Evolutionary conservation across 1,140 invertebrate genomes (phyloP).

Genomic region (silkworm (Bombyx mori)): ASM3026992v2 NC_085114.1:15447001-15447500

Average conservation of each 20-base stretch:
- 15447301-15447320: conserved; percentile 67
- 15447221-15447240: conserved; percentile 5
- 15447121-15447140: too few relatives aligned
- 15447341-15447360: conserved; percentile 50
- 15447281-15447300: conserved; percentile 34
- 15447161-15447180: neutral
- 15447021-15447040: too few relatives aligned
- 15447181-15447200: conserved; percentile 32
- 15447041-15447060: too few relatives aligned
- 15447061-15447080: too few relatives aligned
- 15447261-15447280: conserved; percentile 65
- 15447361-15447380: conserved; percentile 51
- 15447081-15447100: too few relatives aligned
- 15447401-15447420: conserved; percentile 44
- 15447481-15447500: conserved; percentile 67
- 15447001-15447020: too few relatives aligned
- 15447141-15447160: too few relatives aligned
- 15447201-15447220: conserved; percentile 11
- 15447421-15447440: conserved; percentile 42
- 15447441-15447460: conserved; percentile 65
- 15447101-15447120: too few relatives aligned
- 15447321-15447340: conserved; percentile 44
- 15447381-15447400: conserved; percentile 43
- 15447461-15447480: conserved; percentile 32
- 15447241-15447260: conserved; percentile 54